These are phyloP conservation scores for Cotesia vestalis DNA, from an alignment of 1,140 invertebrate species.

Conservation along the genomic window DNA sequence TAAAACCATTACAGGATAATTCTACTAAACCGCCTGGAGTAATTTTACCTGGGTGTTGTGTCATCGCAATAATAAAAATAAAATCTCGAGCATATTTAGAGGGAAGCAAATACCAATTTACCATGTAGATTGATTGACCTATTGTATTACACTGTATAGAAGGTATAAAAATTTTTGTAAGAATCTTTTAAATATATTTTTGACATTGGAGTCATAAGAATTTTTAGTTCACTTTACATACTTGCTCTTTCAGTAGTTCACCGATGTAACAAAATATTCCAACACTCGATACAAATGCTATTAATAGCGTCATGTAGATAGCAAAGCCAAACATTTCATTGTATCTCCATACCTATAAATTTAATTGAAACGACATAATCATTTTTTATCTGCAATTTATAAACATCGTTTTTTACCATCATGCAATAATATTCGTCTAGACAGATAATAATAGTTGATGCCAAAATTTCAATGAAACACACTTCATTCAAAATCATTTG, in stretches of 20 bases:
- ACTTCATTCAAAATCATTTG: constrained; percentile 28
- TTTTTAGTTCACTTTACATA: neutral
- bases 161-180: neutral
- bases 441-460: neutral
- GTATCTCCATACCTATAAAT: constrained; percentile 42
- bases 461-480: constrained; percentile 7
- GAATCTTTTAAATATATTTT: neutral
- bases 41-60: constrained; percentile 41
- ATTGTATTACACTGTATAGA: constrained; percentile 27
- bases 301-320: constrained; percentile 29
- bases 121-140: constrained; percentile 28
- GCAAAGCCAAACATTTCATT: constrained; percentile 27
- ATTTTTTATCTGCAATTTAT: neutral
- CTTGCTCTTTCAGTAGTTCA: constrained; percentile 43
- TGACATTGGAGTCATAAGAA: too few species aligned
- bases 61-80: constrained; percentile 44
- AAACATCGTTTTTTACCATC: neutral
- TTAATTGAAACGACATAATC: neutral
- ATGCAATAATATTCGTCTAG: constrained; percentile 12
- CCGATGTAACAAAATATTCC: constrained; percentile 52
- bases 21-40: constrained; percentile 43
- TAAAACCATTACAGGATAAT: constrained; percentile 45
- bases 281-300: constrained; percentile 37
- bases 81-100: constrained; percentile 33
- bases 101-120: constrained; percentile 44